phyloP scores from a whole-genome alignment of 2,113 vertebrate species.

The Asarcornis scutulata region DNA sequence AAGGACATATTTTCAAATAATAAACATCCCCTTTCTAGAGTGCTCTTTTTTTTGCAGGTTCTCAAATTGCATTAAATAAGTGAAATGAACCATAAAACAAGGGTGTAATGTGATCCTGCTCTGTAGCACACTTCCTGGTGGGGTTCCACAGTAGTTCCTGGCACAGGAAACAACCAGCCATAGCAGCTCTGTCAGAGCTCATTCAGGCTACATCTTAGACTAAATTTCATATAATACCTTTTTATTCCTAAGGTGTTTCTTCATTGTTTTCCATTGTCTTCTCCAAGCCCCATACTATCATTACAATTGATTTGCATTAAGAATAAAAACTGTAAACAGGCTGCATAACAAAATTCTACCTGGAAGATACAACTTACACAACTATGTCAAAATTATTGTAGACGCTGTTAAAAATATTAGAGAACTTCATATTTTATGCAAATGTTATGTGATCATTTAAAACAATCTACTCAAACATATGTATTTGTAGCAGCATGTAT shows the following conservation, averaged over 20 bases:
- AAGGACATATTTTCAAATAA: slow-evolving; percentile 62
- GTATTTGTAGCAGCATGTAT: neutral
- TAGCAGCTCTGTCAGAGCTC: slow-evolving; percentile 65
- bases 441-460: neutral
- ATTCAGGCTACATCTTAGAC: slow-evolving; percentile 72
- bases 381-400: neutral
- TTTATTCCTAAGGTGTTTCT: slow-evolving; percentile 39
- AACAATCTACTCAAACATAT: neutral
- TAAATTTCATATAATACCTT: slow-evolving; percentile 57
- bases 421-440: neutral
- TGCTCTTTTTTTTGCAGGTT: slow-evolving; percentile 75
- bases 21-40: slow-evolving; percentile 63
- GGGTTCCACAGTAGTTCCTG: slow-evolving; percentile 79
- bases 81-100: slow-evolving; percentile 84
- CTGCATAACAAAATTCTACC: neutral
- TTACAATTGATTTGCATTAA: neutral
- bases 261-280: slow-evolving; percentile 38
- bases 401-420: neutral
- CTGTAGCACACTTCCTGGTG: slow-evolving; percentile 78
- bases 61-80: slow-evolving; percentile 79
- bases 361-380: neutral
- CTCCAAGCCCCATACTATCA: neutral
- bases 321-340: neutral
- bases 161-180: slow-evolving; percentile 76
- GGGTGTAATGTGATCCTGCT: slow-evolving; percentile 78